These are phyloP conservation scores for Drosophila insularis DNA, from an alignment of 1,140 invertebrate genomes.

Conservation along the genomic window DNA sequence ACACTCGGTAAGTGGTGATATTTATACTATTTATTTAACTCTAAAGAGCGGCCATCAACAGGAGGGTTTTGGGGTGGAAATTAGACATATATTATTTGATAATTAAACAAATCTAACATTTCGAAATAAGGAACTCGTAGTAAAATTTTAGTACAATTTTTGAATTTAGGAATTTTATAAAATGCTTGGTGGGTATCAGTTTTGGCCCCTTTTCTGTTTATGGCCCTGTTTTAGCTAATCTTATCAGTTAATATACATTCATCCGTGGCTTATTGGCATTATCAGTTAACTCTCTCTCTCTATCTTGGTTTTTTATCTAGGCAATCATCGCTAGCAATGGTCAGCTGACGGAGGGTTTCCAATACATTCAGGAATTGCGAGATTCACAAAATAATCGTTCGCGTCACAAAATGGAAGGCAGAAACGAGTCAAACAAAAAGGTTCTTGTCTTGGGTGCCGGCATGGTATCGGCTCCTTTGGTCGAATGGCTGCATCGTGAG, in stretches of 20 bases:
- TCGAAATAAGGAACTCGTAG: no score
- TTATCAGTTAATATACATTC: slow-evolving; percentile 1
- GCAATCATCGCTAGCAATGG: slow-evolving; percentile 99
- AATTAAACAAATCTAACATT: no score
- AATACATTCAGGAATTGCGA: slow-evolving; percentile 97
- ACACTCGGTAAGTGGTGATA: slow-evolving; percentile 87
- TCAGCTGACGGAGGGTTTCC: slow-evolving; percentile 93
- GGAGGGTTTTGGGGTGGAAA: no score
- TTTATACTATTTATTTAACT: no score
- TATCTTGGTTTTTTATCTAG: slow-evolving; percentile 80
- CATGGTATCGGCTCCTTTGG: slow-evolving; percentile 94
- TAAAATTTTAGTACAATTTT: no score
- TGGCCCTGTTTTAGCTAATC: background rate
- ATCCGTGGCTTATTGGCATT: slow-evolving; percentile 18
- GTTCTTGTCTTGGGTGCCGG: slow-evolving; percentile 97
- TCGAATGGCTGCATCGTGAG: slow-evolving; percentile 96
- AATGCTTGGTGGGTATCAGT: no score
- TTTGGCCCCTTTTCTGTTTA: no score
- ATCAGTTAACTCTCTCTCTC: slow-evolving; percentile 13
- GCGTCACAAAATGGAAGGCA: slow-evolving; percentile 84
- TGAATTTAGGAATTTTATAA: no score
- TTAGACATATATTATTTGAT: no score
- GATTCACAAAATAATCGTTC: slow-evolving; percentile 83
- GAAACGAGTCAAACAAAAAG: slow-evolving; percentile 83
- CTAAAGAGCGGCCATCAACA: no score